Evolutionary conservation across 2,113 vertebrate species (phyloP).

Genomic region (Neodontobutis hainanensis): DNA sequence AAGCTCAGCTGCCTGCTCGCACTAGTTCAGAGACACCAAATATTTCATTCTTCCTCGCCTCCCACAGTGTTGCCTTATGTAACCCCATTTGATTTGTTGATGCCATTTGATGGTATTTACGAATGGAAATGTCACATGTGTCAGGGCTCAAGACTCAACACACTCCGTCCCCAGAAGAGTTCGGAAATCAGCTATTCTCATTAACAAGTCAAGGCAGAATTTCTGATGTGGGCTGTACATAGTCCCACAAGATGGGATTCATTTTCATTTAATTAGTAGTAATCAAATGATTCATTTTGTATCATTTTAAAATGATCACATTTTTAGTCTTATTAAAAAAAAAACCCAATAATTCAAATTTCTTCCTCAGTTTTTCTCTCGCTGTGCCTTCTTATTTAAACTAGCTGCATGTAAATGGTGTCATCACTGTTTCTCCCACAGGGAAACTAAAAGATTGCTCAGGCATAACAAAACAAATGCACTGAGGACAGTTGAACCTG

Average conservation of each 20-base stretch:
- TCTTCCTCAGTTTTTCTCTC: not conserved
- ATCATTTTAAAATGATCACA: no score
- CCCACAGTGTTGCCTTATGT: not conserved
- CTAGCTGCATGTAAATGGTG: constrained; percentile 35
- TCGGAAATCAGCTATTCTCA: not conserved
- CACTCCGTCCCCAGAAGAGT: not conserved
- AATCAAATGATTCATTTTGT: no score
- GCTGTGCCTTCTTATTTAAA: constrained; percentile 28
- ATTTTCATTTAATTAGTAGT: no score
- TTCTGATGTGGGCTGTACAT: no score
- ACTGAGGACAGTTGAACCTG: constrained; percentile 36
- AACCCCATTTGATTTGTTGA: constrained; percentile 39
- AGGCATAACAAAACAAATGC: constrained; percentile 16
- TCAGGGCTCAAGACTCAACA: not conserved
- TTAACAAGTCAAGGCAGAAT: no score
- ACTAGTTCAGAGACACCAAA: not conserved
- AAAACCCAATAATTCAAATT: no score
- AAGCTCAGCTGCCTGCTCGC: not conserved
- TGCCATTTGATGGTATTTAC: constrained; percentile 41
- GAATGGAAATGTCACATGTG: constrained; percentile 39
- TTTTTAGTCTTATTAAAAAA: no score
- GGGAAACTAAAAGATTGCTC: constrained; percentile 32
- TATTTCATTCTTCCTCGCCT: constrained; percentile 15
- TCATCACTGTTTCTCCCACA: constrained; percentile 15
- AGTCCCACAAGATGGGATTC: no score